These are phyloP conservation scores for Phasia obesa DNA, from an alignment of 2,888 invertebrate genomes.

Conservation along the genomic window DNA sequence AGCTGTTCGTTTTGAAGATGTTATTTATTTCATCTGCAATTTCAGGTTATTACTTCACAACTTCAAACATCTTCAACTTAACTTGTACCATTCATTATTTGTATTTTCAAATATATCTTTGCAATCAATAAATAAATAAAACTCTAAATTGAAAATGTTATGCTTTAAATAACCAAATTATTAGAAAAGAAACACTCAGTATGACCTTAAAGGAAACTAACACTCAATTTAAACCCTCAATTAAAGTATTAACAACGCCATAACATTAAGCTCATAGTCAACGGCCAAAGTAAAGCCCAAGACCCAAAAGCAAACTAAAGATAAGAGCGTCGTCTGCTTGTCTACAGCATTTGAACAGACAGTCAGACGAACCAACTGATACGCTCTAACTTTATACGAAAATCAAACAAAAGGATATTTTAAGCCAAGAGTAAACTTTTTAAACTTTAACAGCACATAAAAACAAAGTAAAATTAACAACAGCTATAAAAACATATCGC, in stretches of 20 bases:
- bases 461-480: conserved; percentile 47
- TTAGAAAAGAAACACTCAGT: conserved; percentile 58
- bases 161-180: conserved; percentile 55
- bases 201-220: conserved; percentile 60
- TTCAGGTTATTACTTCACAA: too few species aligned
- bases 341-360: not conserved
- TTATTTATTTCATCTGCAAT: too few species aligned
- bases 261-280: conserved; percentile 78
- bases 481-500: conserved; percentile 68
- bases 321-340: conserved; percentile 12
- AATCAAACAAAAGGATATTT: conserved; percentile 76
- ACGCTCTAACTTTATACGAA: conserved; percentile 33
- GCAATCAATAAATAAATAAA: not conserved
- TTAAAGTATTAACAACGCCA: conserved; percentile 74
- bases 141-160: conserved; percentile 37
- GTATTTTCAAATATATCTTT: not conserved
- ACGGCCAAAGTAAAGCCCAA: conserved; percentile 72
- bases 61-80: not conserved
- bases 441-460: conserved; percentile 23
- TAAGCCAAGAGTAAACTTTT: conserved; percentile 58
- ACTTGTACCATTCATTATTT: not conserved
- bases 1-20: too few species aligned
- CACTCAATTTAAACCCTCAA: conserved; percentile 71
- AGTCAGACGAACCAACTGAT: conserved; percentile 15
- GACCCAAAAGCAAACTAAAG: conserved; percentile 34